A percentile compares a stretch with the other conserved stretches of the same genome.
Evolutionary conservation across 2,113 vertebrate species (phyloP).

Genomic region (Scalopus aquaticus): DNA sequence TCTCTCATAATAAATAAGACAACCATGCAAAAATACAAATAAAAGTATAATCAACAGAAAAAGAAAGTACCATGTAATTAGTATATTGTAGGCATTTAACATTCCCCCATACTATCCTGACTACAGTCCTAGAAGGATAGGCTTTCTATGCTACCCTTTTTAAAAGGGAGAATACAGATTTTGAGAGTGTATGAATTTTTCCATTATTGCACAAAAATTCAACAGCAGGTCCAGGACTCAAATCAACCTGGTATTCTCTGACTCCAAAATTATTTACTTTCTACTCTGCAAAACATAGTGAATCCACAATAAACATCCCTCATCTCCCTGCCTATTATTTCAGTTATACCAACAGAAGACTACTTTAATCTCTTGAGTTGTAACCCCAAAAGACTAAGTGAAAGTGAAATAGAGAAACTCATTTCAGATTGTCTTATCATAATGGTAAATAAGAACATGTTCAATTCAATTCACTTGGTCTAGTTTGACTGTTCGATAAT

Average conservation of each 20-base stretch:
- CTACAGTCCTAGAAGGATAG: background rate
- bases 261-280: background rate
- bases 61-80: background rate
- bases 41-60: background rate
- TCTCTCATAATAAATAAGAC: background rate
- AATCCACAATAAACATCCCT: background rate
- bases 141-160: background rate
- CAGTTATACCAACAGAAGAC: background rate
- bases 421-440: background rate
- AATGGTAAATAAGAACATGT: background rate
- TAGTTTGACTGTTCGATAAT: constrained; percentile 1
- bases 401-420: background rate
- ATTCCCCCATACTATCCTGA: background rate
- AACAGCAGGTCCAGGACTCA: background rate
- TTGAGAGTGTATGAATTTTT: background rate
- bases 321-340: background rate
- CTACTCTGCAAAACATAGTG: background rate
- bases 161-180: background rate
- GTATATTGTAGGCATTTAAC: background rate
- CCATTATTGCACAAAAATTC: background rate
- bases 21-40: background rate
- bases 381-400: background rate
- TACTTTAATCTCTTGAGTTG: background rate
- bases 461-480: background rate
- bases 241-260: background rate